Evolutionary conservation across 2,888 invertebrate genomes (phyloP).

Genomic region (Lithophane ornitopus): DNA sequence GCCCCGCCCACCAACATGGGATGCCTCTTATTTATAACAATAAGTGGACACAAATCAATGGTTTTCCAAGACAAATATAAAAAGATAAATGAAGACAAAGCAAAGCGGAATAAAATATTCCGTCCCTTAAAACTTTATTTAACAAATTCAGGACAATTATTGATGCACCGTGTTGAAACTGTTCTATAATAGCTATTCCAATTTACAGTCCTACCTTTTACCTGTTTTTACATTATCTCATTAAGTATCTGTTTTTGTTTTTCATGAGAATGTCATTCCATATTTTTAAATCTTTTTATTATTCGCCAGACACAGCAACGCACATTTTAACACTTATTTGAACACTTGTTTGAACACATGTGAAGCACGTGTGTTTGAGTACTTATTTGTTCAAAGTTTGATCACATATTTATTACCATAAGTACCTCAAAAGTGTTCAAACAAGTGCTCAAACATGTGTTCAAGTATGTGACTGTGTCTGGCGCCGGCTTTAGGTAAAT

Average conservation of each 20-base stretch:
- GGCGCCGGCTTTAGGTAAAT: no score
- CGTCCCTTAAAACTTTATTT: background rate
- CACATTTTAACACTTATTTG: no score
- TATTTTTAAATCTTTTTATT: background rate
- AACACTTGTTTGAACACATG: no score
- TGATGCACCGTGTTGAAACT: background rate
- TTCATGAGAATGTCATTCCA: background rate
- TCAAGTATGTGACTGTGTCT: no score
- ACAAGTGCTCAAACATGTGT: no score
- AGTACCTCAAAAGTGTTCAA: no score
- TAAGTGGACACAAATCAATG: conserved; percentile 58
- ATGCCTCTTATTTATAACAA: conserved; percentile 76
- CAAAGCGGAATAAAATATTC: background rate
- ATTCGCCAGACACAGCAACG: no score
- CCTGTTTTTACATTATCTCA: background rate
- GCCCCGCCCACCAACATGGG: conserved; percentile 81
- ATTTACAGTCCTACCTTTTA: background rate
- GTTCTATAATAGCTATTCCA: background rate
- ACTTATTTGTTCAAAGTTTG: no score
- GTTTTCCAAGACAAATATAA: conserved; percentile 42
- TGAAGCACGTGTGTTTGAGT: no score
- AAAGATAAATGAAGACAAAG: conserved; percentile 37
- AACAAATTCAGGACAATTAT: background rate
- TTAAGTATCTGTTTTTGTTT: background rate
- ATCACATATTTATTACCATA: no score